These are phyloP conservation scores for Petrolisthes manimaculis DNA, from an alignment of 2,888 invertebrate species.

Conservation along the genomic window DNA sequence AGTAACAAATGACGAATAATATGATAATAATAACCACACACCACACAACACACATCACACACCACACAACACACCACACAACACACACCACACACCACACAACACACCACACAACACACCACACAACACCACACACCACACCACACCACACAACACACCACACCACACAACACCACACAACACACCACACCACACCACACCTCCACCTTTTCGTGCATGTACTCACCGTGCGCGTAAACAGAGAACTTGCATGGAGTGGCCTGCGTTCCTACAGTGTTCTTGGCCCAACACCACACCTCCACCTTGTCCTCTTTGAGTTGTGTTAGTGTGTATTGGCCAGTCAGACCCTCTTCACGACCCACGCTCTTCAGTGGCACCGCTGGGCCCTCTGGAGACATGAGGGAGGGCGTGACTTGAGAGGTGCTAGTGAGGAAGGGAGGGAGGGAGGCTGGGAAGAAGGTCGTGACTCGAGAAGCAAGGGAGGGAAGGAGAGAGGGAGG, in stretches of 20 bases:
- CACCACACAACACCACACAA: too few relatives aligned
- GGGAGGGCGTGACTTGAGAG: neutral
- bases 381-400: constrained; percentile 16
- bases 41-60: too few relatives aligned
- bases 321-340: constrained; percentile 34
- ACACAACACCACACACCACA: too few relatives aligned
- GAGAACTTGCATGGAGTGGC: constrained; percentile 25
- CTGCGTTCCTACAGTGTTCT: constrained; percentile 32
- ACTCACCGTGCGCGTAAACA: constrained; percentile 25
- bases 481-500: neutral
- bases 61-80: too few relatives aligned
- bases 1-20: too few relatives aligned
- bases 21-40: too few relatives aligned
- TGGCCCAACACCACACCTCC: constrained; percentile 41
- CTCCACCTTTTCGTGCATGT: too few relatives aligned
- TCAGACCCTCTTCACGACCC: constrained; percentile 42
- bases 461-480: neutral
- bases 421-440: neutral
- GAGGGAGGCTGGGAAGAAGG: neutral
- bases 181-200: too few relatives aligned
- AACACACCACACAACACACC: too few relatives aligned
- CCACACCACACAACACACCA: too few relatives aligned
- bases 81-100: too few relatives aligned
- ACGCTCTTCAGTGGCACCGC: constrained; percentile 31
- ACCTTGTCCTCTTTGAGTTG: constrained; percentile 33